Conservation (phyloP, 2,888 invertebrate genomes). For the Scaptomyza parva region DNA sequence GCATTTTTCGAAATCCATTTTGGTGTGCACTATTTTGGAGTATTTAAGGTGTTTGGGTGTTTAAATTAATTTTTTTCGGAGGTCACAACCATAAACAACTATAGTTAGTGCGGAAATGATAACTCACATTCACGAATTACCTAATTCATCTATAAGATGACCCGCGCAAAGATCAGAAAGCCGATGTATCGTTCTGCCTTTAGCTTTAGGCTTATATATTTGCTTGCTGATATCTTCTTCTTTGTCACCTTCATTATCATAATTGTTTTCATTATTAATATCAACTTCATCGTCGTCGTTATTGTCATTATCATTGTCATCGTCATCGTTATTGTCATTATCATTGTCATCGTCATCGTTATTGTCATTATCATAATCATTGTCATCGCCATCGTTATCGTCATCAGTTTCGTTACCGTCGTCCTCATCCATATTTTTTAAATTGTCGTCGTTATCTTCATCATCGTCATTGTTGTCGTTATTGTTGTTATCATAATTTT, state of each 20-base stretch:
- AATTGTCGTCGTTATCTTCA: conserved; percentile 77
- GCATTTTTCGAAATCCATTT: conserved; percentile 59
- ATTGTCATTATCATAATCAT: conserved; percentile 75
- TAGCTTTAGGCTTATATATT: conserved; percentile 65
- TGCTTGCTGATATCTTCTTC: conserved; percentile 83
- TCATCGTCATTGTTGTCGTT: conserved; percentile 48
- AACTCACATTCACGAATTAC: conserved; percentile 84
- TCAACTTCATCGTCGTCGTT: conserved; percentile 82
- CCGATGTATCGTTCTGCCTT: conserved; percentile 73
- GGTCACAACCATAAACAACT: conserved; percentile 60
- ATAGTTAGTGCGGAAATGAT: conserved; percentile 70
- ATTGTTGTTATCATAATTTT: conserved; percentile 54
- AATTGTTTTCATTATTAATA: conserved; percentile 79
- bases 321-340: conserved; percentile 80
- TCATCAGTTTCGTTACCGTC: conserved; percentile 67
- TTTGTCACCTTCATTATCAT: conserved; percentile 80
- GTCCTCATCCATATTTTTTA: conserved; percentile 67
- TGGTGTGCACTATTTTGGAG: conserved; percentile 38
- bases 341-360: conserved; percentile 59
- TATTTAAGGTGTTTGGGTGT: conserved; percentile 11
- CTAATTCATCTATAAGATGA: conserved; percentile 83
- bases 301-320: conserved; percentile 82
- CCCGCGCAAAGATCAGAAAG: conserved; percentile 80
- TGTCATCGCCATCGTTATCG: conserved; percentile 84
- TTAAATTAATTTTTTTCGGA: conserved; percentile 22